A percentile compares a stretch with the other conserved stretches of the same genome.
Conservation (phyloP, 2,797 vertebrate genomes). For the Cephalopachus bancanus region DNA sequence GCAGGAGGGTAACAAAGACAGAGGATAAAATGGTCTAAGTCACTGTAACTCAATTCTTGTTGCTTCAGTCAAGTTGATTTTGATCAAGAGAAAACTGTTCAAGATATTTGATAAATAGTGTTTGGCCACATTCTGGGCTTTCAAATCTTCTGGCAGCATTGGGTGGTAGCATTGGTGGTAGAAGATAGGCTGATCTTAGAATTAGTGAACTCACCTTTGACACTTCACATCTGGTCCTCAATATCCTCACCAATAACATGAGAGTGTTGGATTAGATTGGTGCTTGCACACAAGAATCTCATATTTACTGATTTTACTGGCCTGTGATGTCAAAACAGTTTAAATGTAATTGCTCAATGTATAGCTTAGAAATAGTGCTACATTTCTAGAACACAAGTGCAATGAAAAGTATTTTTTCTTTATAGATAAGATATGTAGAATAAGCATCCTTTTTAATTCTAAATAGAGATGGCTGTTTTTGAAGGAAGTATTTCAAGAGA, state of each 20-base stretch:
- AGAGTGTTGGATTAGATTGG: not conserved
- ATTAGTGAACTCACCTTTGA: not conserved
- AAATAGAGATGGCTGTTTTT: slow-evolving; percentile 44
- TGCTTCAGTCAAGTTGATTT: slow-evolving; percentile 10
- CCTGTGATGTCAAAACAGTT: slow-evolving; percentile 25
- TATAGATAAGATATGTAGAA: slow-evolving; percentile 12
- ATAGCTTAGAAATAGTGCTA: not conserved
- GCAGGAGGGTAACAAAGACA: slow-evolving; percentile 51
- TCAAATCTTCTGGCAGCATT: not conserved
- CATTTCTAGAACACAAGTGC: slow-evolving; percentile 64
- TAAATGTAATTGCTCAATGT: not conserved
- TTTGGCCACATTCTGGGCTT: not conserved
- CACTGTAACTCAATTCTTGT: not conserved
- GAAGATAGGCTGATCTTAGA: not conserved
- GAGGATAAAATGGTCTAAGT: not conserved
- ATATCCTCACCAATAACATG: not conserved
- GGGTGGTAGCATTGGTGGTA: not conserved
- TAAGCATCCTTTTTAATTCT: slow-evolving; percentile 63
- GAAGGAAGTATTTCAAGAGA: slow-evolving; percentile 68
- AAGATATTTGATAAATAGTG: slow-evolving; percentile 51
- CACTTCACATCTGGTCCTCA: not conserved
- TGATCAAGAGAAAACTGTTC: slow-evolving; percentile 60
- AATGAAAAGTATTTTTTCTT: not conserved
- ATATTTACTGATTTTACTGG: slow-evolving; percentile 23
- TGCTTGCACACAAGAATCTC: not conserved